These are phyloP conservation scores for Eucera pruinosa DNA, from an alignment of 2,888 invertebrate species.

Conservation along the genomic window DNA sequence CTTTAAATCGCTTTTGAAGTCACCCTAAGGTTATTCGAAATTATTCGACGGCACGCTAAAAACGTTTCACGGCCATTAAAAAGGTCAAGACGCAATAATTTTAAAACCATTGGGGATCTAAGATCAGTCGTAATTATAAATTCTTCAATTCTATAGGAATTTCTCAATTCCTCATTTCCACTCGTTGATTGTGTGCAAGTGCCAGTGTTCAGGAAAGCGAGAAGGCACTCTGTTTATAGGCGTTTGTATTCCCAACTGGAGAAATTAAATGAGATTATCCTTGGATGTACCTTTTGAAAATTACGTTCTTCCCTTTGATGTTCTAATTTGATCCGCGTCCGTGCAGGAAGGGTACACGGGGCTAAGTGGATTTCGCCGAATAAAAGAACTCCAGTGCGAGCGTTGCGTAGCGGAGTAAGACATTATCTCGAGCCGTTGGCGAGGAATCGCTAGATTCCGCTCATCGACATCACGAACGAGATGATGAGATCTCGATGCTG, in stretches of 20 bases:
- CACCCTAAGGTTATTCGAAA: no score
- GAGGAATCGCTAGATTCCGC: constrained; percentile 24
- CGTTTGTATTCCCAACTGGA: neutral
- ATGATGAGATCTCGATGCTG: constrained; percentile 61
- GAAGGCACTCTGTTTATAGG: neutral
- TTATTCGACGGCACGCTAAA: neutral
- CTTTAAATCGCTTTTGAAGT: neutral
- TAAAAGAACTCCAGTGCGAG: constrained; percentile 58
- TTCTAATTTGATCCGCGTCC: constrained; percentile 44
- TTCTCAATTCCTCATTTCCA: neutral
- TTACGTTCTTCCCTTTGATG: constrained; percentile 50
- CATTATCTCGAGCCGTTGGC: constrained; percentile 47
- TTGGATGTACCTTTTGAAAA: constrained; percentile 47
- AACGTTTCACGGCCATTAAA: neutral
- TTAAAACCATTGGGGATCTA: no score
- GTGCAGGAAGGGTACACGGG: constrained; percentile 37
- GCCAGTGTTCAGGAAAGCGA: neutral
- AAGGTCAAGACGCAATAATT: neutral
- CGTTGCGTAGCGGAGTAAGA: constrained; percentile 66
- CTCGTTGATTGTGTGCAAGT: neutral
- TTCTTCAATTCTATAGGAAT: no score
- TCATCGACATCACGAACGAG: constrained; percentile 47
- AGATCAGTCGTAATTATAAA: no score
- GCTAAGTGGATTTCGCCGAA: constrained; percentile 72
- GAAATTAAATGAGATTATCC: constrained; percentile 39